A percentile compares a stretch with the other conserved stretches of the same genome.
These are phyloP conservation scores for Corvus cornix DNA, from an alignment of 2,113 vertebrate species.

Conservation along the genomic window DNA sequence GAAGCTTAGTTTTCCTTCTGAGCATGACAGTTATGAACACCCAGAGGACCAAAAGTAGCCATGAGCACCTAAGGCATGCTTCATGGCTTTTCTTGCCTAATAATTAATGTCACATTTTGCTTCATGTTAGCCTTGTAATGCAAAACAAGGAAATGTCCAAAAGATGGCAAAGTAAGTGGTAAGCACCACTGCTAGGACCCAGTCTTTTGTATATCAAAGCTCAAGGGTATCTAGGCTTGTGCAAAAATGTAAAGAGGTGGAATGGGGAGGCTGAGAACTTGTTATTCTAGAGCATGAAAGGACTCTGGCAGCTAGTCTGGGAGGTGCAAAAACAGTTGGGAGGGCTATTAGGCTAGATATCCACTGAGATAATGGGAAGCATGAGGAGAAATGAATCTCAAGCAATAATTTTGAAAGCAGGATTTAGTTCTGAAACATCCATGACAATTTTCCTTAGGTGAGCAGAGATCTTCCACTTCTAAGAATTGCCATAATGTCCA, in stretches of 20 bases:
- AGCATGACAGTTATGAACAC: background rate
- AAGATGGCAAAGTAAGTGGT: background rate
- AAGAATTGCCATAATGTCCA: accelerated
- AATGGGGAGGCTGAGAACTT: background rate
- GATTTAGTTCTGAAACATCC: background rate
- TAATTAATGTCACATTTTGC: background rate
- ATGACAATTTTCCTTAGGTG: background rate
- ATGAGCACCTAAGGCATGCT: background rate
- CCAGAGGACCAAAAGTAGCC: background rate
- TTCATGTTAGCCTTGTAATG: background rate
- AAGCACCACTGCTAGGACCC: background rate
- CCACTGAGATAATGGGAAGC: background rate
- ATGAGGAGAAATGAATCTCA: background rate
- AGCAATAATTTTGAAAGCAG: background rate
- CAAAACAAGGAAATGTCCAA: background rate
- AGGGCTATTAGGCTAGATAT: background rate
- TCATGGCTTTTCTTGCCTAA: background rate
- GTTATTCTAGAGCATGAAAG: background rate
- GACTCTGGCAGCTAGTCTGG: background rate
- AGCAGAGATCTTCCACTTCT: background rate
- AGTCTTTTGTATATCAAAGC: background rate
- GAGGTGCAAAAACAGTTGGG: background rate
- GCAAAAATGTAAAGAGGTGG: background rate
- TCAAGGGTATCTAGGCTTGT: background rate
- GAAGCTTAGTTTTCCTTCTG: background rate